These are phyloP conservation scores for Spermophilus dauricus DNA, from an alignment of 2,113 vertebrate genomes.

Conservation along the genomic window DNA sequence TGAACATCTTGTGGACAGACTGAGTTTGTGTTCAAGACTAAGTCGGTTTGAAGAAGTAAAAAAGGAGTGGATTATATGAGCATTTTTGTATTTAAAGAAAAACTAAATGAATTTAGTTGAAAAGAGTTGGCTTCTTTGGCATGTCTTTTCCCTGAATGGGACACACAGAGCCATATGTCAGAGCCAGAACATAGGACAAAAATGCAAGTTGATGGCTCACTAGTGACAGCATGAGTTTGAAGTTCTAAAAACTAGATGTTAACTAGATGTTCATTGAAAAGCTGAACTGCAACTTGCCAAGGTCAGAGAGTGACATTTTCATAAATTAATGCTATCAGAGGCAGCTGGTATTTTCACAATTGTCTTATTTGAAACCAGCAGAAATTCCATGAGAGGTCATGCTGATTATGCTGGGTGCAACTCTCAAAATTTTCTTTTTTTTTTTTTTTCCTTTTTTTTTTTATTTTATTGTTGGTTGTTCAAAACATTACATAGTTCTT, in stretches of 20 bases:
- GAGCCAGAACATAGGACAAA: neutral
- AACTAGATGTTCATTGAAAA: conserved; percentile 50
- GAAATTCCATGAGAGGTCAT: conserved; percentile 67
- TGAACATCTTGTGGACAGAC: neutral
- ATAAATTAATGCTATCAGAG: conserved; percentile 74
- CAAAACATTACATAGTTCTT: no score
- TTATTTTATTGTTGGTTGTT: no score
- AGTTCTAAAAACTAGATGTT: conserved; percentile 58
- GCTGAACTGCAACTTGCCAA: conserved; percentile 49
- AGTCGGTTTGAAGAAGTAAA: neutral
- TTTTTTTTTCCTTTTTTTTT: no score
- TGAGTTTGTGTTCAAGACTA: neutral
- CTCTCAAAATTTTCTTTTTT: conserved; percentile 18
- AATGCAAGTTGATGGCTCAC: neutral
- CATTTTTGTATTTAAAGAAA: neutral
- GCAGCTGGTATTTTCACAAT: conserved; percentile 54
- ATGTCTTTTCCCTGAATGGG: neutral
- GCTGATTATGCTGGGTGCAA: conserved; percentile 61
- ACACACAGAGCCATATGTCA: neutral
- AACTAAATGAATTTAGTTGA: neutral
- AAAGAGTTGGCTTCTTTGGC: neutral
- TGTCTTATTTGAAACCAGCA: conserved; percentile 61
- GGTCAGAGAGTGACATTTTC: conserved; percentile 74
- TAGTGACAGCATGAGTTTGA: conserved; percentile 49
- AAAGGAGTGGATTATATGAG: neutral